These are phyloP conservation scores for Polietes domitor DNA, from an alignment of 2,888 invertebrate species.

Conservation along the genomic window DNA sequence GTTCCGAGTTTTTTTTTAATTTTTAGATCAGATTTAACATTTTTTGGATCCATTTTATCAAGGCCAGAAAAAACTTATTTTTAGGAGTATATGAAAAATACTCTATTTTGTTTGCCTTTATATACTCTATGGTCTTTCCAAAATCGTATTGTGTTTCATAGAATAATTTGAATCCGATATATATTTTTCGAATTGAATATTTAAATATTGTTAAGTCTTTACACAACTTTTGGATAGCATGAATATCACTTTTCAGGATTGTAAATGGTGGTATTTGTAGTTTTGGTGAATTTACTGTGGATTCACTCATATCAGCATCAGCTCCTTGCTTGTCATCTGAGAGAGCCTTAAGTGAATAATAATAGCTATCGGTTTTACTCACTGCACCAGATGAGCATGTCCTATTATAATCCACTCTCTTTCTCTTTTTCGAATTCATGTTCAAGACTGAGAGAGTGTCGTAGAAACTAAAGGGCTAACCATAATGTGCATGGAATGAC, in stretches of 20 bases:
- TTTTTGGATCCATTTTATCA: background rate
- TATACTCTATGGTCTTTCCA: background rate
- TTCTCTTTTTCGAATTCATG: background rate
- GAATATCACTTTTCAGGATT: background rate
- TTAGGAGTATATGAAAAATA: conserved; percentile 6
- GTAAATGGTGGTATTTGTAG: conserved; percentile 8
- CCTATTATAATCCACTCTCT: background rate
- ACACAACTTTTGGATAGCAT: background rate
- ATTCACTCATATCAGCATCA: background rate
- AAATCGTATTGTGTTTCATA: conserved; percentile 25
- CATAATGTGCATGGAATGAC: too few relatives aligned
- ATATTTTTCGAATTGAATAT: conserved; percentile 13
- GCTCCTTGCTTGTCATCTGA: background rate
- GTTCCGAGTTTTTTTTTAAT: conserved; percentile 4
- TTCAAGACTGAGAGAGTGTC: background rate
- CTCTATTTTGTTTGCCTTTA: conserved; percentile 18
- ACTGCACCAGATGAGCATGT: background rate
- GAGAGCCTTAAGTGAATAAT: background rate
- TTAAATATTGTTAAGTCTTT: conserved; percentile 3
- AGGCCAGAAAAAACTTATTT: conserved; percentile 4
- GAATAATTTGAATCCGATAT: conserved; percentile 18
- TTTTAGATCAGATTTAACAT: background rate
- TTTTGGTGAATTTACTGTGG: background rate
- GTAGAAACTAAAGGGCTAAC: too few relatives aligned
- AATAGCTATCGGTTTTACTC: background rate